Evolutionary conservation across 2,888 invertebrate species (phyloP).

Genomic region (Ctena decussata): DNA sequence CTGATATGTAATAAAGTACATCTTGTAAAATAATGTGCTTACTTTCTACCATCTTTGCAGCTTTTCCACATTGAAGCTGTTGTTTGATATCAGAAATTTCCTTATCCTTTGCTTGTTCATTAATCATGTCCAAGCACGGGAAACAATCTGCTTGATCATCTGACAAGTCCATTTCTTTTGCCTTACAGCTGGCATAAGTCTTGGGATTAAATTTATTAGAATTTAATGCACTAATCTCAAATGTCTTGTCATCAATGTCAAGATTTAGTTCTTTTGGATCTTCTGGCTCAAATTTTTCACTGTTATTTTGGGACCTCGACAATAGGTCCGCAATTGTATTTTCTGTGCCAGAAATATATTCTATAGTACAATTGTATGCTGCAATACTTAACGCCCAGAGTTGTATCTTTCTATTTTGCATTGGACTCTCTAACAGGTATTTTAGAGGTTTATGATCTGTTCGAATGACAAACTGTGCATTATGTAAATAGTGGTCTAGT

Average conservation of each 20-base stretch:
- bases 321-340: not conserved
- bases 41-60: not conserved
- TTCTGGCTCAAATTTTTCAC: no score
- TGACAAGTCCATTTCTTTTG: not conserved
- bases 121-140: not conserved
- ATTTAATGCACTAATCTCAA: not conserved
- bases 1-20: slow-evolving; percentile 34
- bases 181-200: not conserved
- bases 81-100: not conserved
- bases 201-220: not conserved
- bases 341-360: not conserved
- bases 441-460: not conserved
- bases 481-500: not conserved
- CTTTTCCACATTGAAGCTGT: not conserved
- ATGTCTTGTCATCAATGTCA: not conserved
- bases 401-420: not conserved
- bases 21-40: not conserved
- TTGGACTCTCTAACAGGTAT: not conserved
- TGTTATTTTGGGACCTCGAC: not conserved
- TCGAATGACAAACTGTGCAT: not conserved
- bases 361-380: not conserved
- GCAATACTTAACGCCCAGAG: not conserved
- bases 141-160: not conserved
- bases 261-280: not conserved
- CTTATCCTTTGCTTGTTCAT: not conserved